Evolutionary conservation across 2,113 vertebrate genomes (phyloP).

Genomic region (Eurypyga helias): DNA sequence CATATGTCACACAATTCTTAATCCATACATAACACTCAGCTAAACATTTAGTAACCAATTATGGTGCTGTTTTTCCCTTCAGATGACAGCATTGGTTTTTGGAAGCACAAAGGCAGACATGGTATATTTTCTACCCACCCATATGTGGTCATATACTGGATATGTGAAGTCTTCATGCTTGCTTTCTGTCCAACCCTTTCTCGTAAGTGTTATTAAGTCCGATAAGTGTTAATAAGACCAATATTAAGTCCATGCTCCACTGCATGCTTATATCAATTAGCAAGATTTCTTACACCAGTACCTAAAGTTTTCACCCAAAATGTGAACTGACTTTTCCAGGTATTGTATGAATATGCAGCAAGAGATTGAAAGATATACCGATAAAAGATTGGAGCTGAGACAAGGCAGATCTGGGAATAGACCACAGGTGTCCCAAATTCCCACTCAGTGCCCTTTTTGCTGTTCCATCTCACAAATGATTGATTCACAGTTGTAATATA

Average conservation of each 20-base stretch:
- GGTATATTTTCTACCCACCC: not conserved
- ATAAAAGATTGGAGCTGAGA: not conserved
- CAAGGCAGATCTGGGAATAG: not conserved
- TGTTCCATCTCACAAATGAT: not conserved
- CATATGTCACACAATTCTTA: not conserved
- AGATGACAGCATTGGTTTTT: not conserved
- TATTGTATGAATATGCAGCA: not conserved
- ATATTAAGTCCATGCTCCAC: not conserved
- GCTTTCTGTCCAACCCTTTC: not conserved
- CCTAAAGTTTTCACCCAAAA: not conserved
- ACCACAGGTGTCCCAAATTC: not conserved
- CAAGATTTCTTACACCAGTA: not conserved
- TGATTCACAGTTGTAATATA: not conserved
- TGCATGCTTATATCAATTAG: not conserved
- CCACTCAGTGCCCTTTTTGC: not conserved
- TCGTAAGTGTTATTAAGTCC: not conserved
- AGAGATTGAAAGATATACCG: not conserved
- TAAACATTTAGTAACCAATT: not conserved
- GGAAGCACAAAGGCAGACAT: not conserved
- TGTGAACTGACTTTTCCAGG: not conserved
- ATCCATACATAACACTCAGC: not conserved
- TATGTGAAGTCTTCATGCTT: not conserved
- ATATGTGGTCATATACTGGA: fast-evolving
- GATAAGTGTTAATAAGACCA: too few species aligned
- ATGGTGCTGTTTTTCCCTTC: not conserved